Evolutionary conservation across 2,113 vertebrate genomes (phyloP).

Genomic region (Nothobranchius furzeri): DNA sequence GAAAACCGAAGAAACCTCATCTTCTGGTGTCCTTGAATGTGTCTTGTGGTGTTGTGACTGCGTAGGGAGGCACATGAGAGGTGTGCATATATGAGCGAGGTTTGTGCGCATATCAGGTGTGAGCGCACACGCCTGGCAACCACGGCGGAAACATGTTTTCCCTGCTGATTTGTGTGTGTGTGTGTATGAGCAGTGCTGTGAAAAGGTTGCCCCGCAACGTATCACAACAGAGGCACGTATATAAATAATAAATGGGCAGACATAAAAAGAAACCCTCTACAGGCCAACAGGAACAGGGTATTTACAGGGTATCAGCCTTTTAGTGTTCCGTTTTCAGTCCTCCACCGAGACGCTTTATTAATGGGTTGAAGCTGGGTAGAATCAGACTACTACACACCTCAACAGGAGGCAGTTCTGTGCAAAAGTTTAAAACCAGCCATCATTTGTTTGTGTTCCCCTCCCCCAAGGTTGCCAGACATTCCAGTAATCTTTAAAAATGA

Average conservation of each 20-base stretch:
- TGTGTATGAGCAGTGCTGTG: constrained; percentile 55
- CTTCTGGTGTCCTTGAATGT: constrained; percentile 38
- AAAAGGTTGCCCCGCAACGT: constrained; percentile 62
- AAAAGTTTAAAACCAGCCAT: constrained; percentile 5
- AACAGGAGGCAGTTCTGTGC: constrained; percentile 2
- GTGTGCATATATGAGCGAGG: constrained; percentile 37
- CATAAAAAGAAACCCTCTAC: constrained; percentile 61
- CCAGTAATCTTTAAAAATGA: no score
- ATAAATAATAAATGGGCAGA: constrained; percentile 72
- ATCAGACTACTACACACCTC: constrained; percentile 24
- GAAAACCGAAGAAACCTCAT: constrained; percentile 26
- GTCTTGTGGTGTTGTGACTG: constrained; percentile 54
- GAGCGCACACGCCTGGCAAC: constrained; percentile 43
- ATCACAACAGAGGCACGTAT: constrained; percentile 66
- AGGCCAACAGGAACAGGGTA: constrained; percentile 46
- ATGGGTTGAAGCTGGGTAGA: constrained; percentile 26
- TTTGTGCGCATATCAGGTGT: not conserved
- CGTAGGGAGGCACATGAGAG: constrained; percentile 23
- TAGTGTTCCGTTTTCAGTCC: constrained; percentile 49
- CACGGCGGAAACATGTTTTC: constrained; percentile 66
- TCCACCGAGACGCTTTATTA: constrained; percentile 38
- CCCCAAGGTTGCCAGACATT: not conserved
- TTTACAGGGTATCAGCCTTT: constrained; percentile 45
- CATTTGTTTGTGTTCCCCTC: not conserved
- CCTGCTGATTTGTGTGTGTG: constrained; percentile 34